Evolutionary conservation across 2,888 invertebrate genomes (phyloP), one percentile per base, ranked within the genome.

Genomic region (Nomada ruficornis): DNA sequence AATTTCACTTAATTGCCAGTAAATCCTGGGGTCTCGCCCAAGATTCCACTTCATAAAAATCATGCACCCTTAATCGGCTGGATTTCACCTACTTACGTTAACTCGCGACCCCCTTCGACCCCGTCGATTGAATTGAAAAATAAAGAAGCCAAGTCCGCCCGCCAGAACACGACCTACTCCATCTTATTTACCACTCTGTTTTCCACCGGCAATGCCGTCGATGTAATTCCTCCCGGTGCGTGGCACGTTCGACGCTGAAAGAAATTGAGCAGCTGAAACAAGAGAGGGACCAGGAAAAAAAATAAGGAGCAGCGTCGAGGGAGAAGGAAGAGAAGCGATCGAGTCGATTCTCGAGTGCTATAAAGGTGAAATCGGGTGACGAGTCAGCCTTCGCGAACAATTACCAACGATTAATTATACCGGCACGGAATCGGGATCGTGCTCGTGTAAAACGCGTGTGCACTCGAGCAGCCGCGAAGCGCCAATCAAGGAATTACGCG

Each of bases 351-450:
- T 88, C 85, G 85, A 88, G 88, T 82, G 82, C 77, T 29, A 44
- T 20, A 72, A 65, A 73, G 80, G 62, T 74, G 80, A 80, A 78
- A 83, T 65, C 67, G 64, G 59, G 75, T 79, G 67, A 63, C 81
- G 79, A 65, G 63, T 57, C 81, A 76, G 65, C 81, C 80, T 70
- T 36, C 70, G 77, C 54, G 83, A 87, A 88, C 87, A 88, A 88
- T 87, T 82, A 83, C 74, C 83, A 70, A 84, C 88, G 88, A 88
- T 88, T 88, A 88, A 88, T 88, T 88, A 88, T 88, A 77, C 64
- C 72, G 64, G 76, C 64, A 62, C 36, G 47, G 60, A 59, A 59
- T 76, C 80, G 76, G 20, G 68, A 64, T 80, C 80, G 82, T 26
- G n/a, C 44, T 63, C 62, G 82, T 80, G 81, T 82, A 73, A 80